A percentile compares a stretch with the other conserved stretches of the same genome.
Conservation (phyloP, 2,797 vertebrate genomes). For the Coendou prehensilis region DNA sequence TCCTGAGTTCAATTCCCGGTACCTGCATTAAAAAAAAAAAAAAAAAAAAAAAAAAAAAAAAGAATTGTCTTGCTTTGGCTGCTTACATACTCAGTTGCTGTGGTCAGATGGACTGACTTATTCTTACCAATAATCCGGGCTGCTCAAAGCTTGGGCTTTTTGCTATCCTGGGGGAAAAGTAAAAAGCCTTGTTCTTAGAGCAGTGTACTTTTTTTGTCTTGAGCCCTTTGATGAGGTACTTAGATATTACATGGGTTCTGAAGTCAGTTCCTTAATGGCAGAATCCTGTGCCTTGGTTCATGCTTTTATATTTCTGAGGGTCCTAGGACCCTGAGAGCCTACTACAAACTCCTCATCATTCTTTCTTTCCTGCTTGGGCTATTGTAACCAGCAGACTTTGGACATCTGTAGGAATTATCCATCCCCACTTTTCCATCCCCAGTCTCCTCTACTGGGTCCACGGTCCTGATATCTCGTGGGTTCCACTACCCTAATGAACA, state of each 20-base stretch:
- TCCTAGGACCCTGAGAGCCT: background rate
- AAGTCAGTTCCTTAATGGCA: background rate
- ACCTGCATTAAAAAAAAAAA: no score
- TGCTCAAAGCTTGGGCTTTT: no score
- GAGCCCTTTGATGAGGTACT: background rate
- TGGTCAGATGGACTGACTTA: no score
- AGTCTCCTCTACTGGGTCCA: background rate
- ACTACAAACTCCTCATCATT: background rate
- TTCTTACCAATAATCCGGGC: rapidly evolving
- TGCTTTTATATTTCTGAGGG: background rate
- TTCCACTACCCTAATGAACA: background rate
- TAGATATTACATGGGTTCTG: background rate
- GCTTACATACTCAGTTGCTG: no score
- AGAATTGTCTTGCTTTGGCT: background rate
- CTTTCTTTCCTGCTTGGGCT: background rate
- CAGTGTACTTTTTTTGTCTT: background rate
- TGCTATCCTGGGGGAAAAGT: background rate
- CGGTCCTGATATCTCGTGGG: background rate
- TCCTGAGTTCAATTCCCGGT: no score
- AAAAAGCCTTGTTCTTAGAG: background rate
- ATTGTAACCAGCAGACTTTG: background rate
- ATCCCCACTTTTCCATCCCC: background rate
- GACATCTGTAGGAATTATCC: background rate
- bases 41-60: no score
- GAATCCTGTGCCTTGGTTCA: background rate